Percentiles rank a stretch among this genome's conserved stretches.
These are phyloP conservation scores for Spea multiplicata DNA, from an alignment of 2,113 vertebrate species.

Conservation along the genomic window DNA sequence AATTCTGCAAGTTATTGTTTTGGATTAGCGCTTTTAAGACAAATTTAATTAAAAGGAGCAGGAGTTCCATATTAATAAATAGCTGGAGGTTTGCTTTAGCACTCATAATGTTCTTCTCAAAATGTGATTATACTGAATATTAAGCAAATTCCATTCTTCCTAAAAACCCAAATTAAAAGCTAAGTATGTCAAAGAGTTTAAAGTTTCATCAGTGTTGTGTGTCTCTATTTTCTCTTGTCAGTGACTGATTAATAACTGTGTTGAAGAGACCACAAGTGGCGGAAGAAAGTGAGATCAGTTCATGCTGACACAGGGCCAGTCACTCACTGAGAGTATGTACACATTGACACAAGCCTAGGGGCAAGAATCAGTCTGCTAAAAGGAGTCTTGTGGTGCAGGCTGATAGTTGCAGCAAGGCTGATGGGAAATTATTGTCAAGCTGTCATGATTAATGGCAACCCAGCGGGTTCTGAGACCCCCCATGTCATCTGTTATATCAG, in stretches of 20 bases:
- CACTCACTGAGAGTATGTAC: slow-evolving; percentile 31
- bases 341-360: slow-evolving; percentile 34
- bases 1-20: slow-evolving; percentile 56
- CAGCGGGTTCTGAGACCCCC: slow-evolving; percentile 12
- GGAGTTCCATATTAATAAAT: slow-evolving; percentile 54
- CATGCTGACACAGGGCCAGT: slow-evolving; percentile 25
- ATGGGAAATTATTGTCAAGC: slow-evolving; percentile 40
- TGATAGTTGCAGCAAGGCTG: slow-evolving; percentile 10
- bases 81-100: slow-evolving; percentile 51
- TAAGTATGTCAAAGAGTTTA: slow-evolving; percentile 16
- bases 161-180: slow-evolving; percentile 23
- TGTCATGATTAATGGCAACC: slow-evolving; percentile 35
- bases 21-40: slow-evolving; percentile 65
- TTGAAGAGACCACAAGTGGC: slow-evolving; percentile 38
- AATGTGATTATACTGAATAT: slow-evolving; percentile 52
- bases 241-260: slow-evolving; percentile 51
- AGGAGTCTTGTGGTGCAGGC: slow-evolving; percentile 22
- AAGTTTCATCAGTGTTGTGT: slow-evolving; percentile 50
- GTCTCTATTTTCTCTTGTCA: slow-evolving; percentile 50
- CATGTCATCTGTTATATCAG: slow-evolving; percentile 19
- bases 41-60: slow-evolving; percentile 69
- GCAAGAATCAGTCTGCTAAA: slow-evolving; percentile 24
- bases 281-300: slow-evolving; percentile 45
- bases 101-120: background rate
- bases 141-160: slow-evolving; percentile 52